Conservation (phyloP, 2,888 invertebrate species). For the Drosophila atroscutellata region DNA sequence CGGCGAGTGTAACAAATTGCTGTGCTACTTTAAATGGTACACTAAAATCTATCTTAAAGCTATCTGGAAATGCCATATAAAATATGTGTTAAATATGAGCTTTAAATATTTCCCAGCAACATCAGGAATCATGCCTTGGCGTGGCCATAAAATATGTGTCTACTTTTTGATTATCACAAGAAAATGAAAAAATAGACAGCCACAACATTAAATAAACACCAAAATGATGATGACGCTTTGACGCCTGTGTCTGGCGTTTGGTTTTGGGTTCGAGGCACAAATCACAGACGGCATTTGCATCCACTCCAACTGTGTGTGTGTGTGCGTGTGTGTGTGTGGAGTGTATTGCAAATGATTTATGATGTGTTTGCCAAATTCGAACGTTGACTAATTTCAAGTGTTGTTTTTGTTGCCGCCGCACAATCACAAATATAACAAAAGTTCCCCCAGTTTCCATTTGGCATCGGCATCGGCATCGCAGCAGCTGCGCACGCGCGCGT, state of each 20-base stretch:
- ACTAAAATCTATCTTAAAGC: slow-evolving; percentile 65
- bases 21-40: slow-evolving; percentile 71
- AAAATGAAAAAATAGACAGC: slow-evolving; percentile 13
- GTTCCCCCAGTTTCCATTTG: slow-evolving; percentile 22
- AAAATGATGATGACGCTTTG: slow-evolving; percentile 45
- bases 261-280: slow-evolving; percentile 39
- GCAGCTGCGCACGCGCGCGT: slow-evolving; percentile 48
- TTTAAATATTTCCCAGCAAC: slow-evolving; percentile 53
- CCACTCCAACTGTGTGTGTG: slow-evolving; percentile 9
- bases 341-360: slow-evolving; percentile 66
- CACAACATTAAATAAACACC: slow-evolving; percentile 6
- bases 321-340: slow-evolving; percentile 7
- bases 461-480: neutral
- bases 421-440: slow-evolving; percentile 55
- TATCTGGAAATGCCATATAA: slow-evolving; percentile 62
- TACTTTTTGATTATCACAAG: slow-evolving; percentile 54
- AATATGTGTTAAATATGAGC: slow-evolving; percentile 63
- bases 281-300: slow-evolving; percentile 45
- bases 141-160: slow-evolving; percentile 61
- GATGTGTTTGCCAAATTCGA: slow-evolving; percentile 70
- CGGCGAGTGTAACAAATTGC: slow-evolving; percentile 63
- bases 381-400: slow-evolving; percentile 70
- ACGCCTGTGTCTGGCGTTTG: slow-evolving; percentile 34
- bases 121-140: slow-evolving; percentile 46
- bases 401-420: slow-evolving; percentile 32